phyloP scores from a whole-genome alignment of 2,888 invertebrate genomes.

The Caenorhabditis afra region DNA sequence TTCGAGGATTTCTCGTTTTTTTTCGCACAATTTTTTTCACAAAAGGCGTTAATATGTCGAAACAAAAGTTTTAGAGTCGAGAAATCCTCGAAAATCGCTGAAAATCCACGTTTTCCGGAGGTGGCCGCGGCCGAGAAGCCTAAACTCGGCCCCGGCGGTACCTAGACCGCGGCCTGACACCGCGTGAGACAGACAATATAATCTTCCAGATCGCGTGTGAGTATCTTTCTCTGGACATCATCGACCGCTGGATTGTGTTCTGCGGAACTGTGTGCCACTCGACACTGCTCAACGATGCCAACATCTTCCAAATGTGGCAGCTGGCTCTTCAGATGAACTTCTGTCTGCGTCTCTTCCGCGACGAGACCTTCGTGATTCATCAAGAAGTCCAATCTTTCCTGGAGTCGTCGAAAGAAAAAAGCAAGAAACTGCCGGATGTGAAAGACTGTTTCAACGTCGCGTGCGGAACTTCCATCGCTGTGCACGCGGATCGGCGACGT shows the following conservation, averaged over 20 bases:
- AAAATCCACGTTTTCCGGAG: too few species aligned
- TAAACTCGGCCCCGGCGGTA: too few species aligned
- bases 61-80: too few species aligned
- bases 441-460: conserved; percentile 95
- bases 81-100: too few species aligned
- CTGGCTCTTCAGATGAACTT: conserved; percentile 93
- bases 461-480: conserved; percentile 85
- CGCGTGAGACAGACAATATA: too few species aligned
- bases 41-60: too few species aligned
- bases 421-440: conserved; percentile 93
- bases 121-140: too few species aligned
- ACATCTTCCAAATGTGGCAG: conserved; percentile 89
- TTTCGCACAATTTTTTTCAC: too few species aligned
- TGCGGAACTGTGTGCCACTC: conserved; percentile 93
- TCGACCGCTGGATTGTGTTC: conserved; percentile 98
- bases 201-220: conserved; percentile 90
- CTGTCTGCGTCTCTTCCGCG: conserved; percentile 94
- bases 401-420: conserved; percentile 87
- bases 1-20: too few species aligned
- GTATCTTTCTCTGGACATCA: conserved; percentile 92
- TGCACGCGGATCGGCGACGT: conserved; percentile 95
- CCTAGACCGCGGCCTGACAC: too few species aligned
- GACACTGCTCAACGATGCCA: conserved; percentile 87
- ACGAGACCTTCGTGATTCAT: conserved; percentile 92
- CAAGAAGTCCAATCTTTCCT: conserved; percentile 93